A percentile compares a stretch with the other conserved stretches of the same genome.
phyloP scores from a whole-genome alignment of 2,113 vertebrate species.

The Aplodontia rufa region DNA sequence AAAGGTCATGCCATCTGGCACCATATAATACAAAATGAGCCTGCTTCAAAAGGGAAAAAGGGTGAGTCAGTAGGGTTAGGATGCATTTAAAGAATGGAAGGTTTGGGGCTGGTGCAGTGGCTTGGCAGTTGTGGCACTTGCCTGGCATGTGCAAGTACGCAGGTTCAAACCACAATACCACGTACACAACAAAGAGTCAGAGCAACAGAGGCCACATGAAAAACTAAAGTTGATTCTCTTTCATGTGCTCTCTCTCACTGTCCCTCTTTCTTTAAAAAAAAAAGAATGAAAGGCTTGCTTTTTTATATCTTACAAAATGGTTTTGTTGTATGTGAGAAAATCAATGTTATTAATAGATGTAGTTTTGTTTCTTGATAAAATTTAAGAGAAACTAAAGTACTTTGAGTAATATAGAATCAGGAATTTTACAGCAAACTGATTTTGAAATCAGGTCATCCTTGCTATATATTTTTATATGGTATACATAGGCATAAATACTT shows the following conservation, averaged over 20 bases:
- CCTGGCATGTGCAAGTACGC: too few relatives aligned
- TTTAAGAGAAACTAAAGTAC: constrained; percentile 8
- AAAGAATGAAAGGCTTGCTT: neutral
- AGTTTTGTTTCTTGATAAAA: neutral
- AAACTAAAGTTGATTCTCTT: too few relatives aligned
- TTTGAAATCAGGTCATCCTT: constrained; percentile 22
- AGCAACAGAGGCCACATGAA: too few relatives aligned
- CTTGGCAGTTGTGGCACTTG: too few relatives aligned
- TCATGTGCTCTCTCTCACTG: too few relatives aligned
- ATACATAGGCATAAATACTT: neutral
- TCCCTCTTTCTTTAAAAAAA: too few relatives aligned
- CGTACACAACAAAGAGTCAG: too few relatives aligned
- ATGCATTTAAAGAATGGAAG: constrained; percentile 17
- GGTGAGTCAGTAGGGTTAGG: neutral
- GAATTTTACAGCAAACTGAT: constrained; percentile 4
- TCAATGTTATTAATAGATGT: neutral
- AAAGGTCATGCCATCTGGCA: neutral
- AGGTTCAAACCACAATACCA: too few relatives aligned
- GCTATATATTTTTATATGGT: neutral
- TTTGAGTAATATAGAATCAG: constrained; percentile 1
- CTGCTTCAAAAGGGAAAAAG: neutral
- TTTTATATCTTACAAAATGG: neutral
- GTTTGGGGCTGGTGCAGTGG: too few relatives aligned
- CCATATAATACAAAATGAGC: constrained; percentile 8
- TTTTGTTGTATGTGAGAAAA: neutral